These are phyloP conservation scores for Cerceris rybyensis DNA, from an alignment of 2,888 invertebrate genomes.

Conservation along the genomic window DNA sequence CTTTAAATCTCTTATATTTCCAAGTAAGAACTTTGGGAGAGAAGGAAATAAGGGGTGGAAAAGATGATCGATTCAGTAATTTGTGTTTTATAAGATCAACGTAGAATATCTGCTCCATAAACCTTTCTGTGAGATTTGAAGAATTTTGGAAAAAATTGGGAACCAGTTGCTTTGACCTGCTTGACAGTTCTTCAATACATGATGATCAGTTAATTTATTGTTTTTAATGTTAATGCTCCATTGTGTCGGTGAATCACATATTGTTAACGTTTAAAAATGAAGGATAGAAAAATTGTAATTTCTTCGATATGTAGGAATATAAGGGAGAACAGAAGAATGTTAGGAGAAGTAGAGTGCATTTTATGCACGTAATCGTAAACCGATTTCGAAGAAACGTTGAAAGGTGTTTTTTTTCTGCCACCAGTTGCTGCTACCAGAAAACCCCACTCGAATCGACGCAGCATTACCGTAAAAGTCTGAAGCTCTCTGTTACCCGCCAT, in stretches of 20 bases:
- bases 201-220: no score
- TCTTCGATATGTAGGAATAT: background rate
- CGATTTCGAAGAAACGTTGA: slow-evolving; percentile 61
- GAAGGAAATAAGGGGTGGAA: no score
- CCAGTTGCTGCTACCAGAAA: slow-evolving; percentile 67
- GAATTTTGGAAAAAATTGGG: no score
- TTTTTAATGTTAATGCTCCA: background rate
- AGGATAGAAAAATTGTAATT: background rate
- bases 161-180: no score
- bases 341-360: background rate
- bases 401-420: slow-evolving; percentile 61
- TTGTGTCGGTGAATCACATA: background rate
- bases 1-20: no score
- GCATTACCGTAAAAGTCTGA: slow-evolving; percentile 69
- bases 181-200: no score
- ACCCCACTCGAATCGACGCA: slow-evolving; percentile 63
- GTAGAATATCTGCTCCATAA: no score
- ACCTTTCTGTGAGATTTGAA: no score
- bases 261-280: background rate
- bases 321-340: background rate
- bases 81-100: no score
- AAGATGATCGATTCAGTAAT: no score
- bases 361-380: slow-evolving; percentile 52
- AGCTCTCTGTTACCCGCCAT: slow-evolving; percentile 55
- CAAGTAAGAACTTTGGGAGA: no score